These are phyloP conservation scores for Eidolon helvum DNA, from an alignment of 2,113 vertebrate species.

Conservation along the genomic window DNA sequence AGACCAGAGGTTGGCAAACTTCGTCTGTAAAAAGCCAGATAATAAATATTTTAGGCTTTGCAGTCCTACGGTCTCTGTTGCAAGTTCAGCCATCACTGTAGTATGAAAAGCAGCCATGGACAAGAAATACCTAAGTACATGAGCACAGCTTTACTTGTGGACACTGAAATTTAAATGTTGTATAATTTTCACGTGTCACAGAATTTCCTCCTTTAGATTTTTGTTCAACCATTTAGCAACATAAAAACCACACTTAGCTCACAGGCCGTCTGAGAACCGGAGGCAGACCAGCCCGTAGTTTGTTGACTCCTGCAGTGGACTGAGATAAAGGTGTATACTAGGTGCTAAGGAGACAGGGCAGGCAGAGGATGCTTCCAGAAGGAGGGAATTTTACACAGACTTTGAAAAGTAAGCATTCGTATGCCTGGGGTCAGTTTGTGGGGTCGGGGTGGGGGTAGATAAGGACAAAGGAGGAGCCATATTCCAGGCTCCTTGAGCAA, in stretches of 20 bases:
- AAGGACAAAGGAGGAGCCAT: background rate
- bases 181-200: background rate
- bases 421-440: background rate
- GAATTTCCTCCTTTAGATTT: background rate
- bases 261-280: background rate
- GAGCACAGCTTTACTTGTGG: background rate
- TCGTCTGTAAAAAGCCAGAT: background rate
- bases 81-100: too few relatives aligned
- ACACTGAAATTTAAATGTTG: background rate
- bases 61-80: background rate
- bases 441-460: background rate
- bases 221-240: background rate
- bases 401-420: background rate
- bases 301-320: background rate
- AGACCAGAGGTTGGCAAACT: background rate
- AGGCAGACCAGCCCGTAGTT: background rate
- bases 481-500: background rate
- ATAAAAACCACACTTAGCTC: background rate
- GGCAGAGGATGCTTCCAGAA: background rate
- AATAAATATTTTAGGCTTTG: background rate
- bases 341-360: background rate
- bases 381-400: background rate
- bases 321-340: background rate
- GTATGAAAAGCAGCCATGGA: background rate
- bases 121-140: fast-evolving